phyloP scores from a whole-genome alignment of 2,797 vertebrate species.

The Bryconaethiops microstoma region DNA sequence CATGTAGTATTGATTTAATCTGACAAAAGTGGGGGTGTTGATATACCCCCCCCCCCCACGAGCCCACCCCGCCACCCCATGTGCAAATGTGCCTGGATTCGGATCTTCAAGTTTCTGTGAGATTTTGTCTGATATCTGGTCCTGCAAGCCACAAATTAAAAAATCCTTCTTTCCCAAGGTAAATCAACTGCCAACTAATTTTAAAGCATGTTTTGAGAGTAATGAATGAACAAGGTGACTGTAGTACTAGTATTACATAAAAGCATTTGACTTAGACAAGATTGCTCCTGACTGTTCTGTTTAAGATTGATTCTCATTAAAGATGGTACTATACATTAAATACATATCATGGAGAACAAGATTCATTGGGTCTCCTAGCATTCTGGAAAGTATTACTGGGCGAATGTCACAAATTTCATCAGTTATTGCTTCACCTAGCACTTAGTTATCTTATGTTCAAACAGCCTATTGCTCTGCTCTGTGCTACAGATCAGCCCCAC shows the following conservation, averaged over 20 bases:
- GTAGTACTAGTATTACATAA: conserved; percentile 9
- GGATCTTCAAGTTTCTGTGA: too few relatives aligned
- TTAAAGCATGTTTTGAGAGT: not conserved
- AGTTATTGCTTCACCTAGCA: not conserved
- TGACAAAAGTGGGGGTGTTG: too few relatives aligned
- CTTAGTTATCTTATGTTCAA: too few relatives aligned
- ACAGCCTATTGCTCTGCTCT: not conserved
- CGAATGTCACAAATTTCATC: not conserved
- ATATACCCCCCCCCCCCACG: too few relatives aligned
- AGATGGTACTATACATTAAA: not conserved
- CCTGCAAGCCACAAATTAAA: conserved; percentile 40
- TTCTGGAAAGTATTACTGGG: too few relatives aligned
- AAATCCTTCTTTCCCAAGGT: conserved; percentile 2
- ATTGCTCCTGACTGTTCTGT: conserved; percentile 6
- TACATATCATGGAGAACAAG: conserved; percentile 1
- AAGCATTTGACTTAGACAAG: not conserved
- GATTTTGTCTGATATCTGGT: not conserved
- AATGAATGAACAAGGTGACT: conserved; percentile 17
- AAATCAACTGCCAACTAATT: conserved; percentile 14
- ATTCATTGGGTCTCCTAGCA: too few relatives aligned
- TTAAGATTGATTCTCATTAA: conserved; percentile 26
- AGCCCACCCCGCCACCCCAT: too few relatives aligned
- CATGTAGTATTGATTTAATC: too few relatives aligned
- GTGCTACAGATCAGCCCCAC: not conserved
- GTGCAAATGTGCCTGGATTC: too few relatives aligned